Evolutionary conservation across 2,888 invertebrate genomes (phyloP).

Genomic region (Orthonevra nobilis): DNA sequence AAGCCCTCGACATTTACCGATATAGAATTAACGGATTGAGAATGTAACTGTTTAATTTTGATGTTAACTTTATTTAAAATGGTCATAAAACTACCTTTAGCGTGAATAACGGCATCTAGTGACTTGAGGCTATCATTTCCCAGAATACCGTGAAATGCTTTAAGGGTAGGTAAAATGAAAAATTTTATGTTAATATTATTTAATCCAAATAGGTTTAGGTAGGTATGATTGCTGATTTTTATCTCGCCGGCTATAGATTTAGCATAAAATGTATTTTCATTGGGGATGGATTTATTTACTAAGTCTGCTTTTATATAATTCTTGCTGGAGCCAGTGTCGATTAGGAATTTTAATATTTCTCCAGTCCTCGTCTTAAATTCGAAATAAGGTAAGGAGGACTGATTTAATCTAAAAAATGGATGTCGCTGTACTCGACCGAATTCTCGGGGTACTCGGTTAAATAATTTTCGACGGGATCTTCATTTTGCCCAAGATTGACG

Average conservation of each 20-base stretch:
- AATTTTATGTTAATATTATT: slow-evolving; percentile 18
- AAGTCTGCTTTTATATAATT: slow-evolving; percentile 10
- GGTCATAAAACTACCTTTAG: slow-evolving; percentile 13
- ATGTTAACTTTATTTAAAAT: slow-evolving; percentile 1
- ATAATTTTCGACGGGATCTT: not conserved
- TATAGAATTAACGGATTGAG: slow-evolving; percentile 13
- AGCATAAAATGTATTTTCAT: not conserved
- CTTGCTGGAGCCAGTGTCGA: slow-evolving; percentile 16
- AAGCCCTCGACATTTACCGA: not conserved
- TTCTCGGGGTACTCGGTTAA: not conserved
- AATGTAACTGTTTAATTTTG: slow-evolving; percentile 15
- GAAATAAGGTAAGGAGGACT: slow-evolving; percentile 7
- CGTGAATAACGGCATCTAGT: slow-evolving; percentile 15
- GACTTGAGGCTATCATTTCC: slow-evolving; percentile 20
- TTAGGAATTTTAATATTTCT: slow-evolving; percentile 9
- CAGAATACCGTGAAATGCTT: slow-evolving; percentile 19
- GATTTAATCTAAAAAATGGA: slow-evolving; percentile 11
- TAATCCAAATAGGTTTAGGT: slow-evolving; percentile 2
- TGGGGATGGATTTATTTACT: not conserved
- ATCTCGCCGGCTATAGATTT: slow-evolving; percentile 4
- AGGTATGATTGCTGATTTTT: not conserved
- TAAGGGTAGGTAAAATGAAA: slow-evolving; percentile 4
- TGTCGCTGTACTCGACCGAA: slow-evolving; percentile 6
- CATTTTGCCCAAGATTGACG: not conserved
- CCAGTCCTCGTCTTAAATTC: not conserved